Conservation (phyloP, 2,888 invertebrate genomes). For the Nymphalis urticae region DNA sequence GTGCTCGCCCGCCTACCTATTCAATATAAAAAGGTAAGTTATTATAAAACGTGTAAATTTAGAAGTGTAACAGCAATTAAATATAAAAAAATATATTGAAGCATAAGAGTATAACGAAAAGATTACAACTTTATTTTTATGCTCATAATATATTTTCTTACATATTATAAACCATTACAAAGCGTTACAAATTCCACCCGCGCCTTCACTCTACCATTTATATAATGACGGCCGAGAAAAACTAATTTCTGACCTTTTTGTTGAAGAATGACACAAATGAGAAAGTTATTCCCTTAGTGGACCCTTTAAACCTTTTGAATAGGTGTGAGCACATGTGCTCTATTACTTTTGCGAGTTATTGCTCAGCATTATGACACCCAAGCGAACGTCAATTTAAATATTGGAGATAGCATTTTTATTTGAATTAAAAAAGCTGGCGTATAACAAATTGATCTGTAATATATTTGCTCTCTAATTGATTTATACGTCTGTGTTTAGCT, state of each 20-base stretch:
- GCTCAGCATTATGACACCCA: constrained; percentile 54
- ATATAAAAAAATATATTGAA: no score
- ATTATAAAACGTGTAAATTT: no score
- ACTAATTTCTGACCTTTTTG: constrained; percentile 57
- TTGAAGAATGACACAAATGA: constrained; percentile 44
- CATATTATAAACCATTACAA: not conserved
- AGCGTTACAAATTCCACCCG: constrained; percentile 11
- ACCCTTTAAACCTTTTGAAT: constrained; percentile 55
- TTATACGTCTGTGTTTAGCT: no score
- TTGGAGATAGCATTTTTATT: constrained; percentile 34
- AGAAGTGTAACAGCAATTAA: no score
- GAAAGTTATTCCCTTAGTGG: constrained; percentile 47
- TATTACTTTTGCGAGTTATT: constrained; percentile 62
- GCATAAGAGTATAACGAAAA: no score
- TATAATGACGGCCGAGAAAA: constrained; percentile 38
- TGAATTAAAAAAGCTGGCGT: constrained; percentile 21
- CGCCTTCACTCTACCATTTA: constrained; percentile 15
- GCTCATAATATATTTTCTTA: not conserved
- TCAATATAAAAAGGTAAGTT: no score
- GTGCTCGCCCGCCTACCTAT: no score
- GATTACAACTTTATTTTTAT: no score
- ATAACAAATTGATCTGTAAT: not conserved
- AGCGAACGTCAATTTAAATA: constrained; percentile 38
- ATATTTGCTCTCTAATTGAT: no score
- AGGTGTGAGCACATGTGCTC: constrained; percentile 56